Evolutionary conservation across 2,888 invertebrate genomes (phyloP), one percentile per base, ranked within the genome.

Genomic region (Agrotis ipsilon): DNA sequence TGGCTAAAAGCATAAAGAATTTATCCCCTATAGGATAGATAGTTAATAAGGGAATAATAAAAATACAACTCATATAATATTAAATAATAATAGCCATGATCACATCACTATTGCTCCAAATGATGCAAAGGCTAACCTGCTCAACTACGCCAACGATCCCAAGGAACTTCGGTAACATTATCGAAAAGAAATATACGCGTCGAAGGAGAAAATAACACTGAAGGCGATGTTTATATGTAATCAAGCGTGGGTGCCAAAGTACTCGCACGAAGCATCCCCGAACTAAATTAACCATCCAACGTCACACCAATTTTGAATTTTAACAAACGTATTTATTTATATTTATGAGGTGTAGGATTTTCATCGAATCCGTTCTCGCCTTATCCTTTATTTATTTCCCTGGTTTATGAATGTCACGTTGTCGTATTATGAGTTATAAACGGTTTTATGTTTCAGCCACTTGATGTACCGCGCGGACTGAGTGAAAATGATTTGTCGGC

Each of bases 281-380:
- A 62, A 73, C 63, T 52, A 86, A 85, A 88, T 89, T 86, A 86
- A 73, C 79, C 72, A 83, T 83, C 80, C 83, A 72, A 81, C 84
- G 79, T 82, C 75, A 81, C 83, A 78, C 48, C 86, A 87, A 87
- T 89, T 90, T 89, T 86, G 88, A 88, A 89, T 88, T 91, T 90
- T 88, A 92, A 91, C 90, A 84, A 86, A 89, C 87, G 80, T 84
- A 90, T 92, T 91, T 84, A 90, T 92, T 91, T 91, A 89, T 92
- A 92, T 92, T 92, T 92, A 92, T 92, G 90, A 89, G 81, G 80
- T 87, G 86, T 87, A 84, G 81, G 75, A 84, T 86, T 90, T 88
- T 88, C 88, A 91, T 91, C 88, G 88, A 84, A 88, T 82, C 81
- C 76, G 83, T 82, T 86, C 78, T 74, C 81, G 85, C 68, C 87